Evolutionary conservation across 2,113 vertebrate species (phyloP), one percentile per base, ranked within the genome.

Genomic region (Microcebus murinus): DNA sequence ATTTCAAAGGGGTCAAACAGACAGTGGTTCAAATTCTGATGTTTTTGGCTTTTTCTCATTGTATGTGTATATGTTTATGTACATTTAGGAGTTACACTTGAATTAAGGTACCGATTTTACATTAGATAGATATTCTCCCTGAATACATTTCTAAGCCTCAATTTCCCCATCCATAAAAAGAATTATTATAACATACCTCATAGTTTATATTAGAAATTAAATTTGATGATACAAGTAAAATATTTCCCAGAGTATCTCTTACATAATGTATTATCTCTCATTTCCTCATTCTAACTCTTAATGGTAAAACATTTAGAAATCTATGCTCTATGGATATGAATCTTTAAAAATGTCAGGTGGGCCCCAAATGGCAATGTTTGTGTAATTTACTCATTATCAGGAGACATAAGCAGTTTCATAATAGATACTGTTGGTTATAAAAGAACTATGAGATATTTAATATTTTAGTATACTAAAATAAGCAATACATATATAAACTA

Each of bases 221-320:
- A 27, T 77, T 87, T 87, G 68, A 50, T 86, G 71, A 85, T 48
- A 21, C 7, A 76, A 90, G 17, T 29, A 65, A 81, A 94, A 34
- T 79, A 77, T 67, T 71, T 70, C n/a, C 10, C 42, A 65, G 31
- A 48, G 8, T 85, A 12, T 23, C 8, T 68, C 34, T 85, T 85
- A 65, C 20, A 42, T 83, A 82, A 73, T 34, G 31, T 0, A 52
- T 59, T 76, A n/a, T 59, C 87, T 94, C 31, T 34, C 34, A 45
- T 89, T 94, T 92, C 12, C 9, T 59, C 39, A 31, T 57, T 84
- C 29, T 50, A 9, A 82, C 20, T 83, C 48, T 36, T 92, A 48
- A 52, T 77, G 59, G 50, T 74, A 89, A 95, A 85, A 18, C 21
- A 80, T 68, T 91, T 71, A 74, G 23, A 84, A 89, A 94, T 77